Base-by-base conservation (phyloP, 64 coral and sea anemone species). In the Acropora yongei region DNA sequence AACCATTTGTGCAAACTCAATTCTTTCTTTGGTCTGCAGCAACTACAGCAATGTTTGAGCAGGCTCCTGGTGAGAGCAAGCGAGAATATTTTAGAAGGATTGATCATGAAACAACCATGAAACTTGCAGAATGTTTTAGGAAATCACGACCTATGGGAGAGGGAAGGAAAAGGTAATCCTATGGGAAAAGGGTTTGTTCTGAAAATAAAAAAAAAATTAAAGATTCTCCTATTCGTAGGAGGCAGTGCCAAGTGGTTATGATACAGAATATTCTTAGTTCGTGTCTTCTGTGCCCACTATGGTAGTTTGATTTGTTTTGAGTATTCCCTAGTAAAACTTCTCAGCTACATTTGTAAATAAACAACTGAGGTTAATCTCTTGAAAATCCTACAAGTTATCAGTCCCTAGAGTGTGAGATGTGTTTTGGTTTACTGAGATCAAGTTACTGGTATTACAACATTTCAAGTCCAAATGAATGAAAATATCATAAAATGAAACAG, bases 71-170 rank as follows among this genome's bases (percentile, higher is more conserved):
- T 61, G 95, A 96, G 84, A 91, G 87, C 51, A 93, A 96, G 51
- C 93, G 83, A 44, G 41, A 93, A 10, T 96, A 90, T 47, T 93
- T 96, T 30, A 41, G 77, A 46, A 96, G 95, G 79, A 96, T 96
- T 87, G 91, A 96, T 67, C 91, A 39, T 0, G 95, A 96, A 68
- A 13, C 95, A 67, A 65, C 95, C 2, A 7, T 41, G 8, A 88
- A 92, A 20, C 77, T 96, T 63, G 88, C 87, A 11, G 82, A 90
- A 16, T 90, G 39, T 47, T 79, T 96, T 65, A 93, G 88, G 41
- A 51, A 73, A 44, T 80, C 91, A 12, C 93, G 86, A 43, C 89
- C 93, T n/a, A 44, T 96, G 76, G 93, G 95, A 71, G 88, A 79
- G 20, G 89, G 76, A 67, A 93, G 95, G 75, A 96, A 93, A 87